phyloP scores from a whole-genome alignment of 2,888 invertebrate species.

The Heliconius sara region DNA sequence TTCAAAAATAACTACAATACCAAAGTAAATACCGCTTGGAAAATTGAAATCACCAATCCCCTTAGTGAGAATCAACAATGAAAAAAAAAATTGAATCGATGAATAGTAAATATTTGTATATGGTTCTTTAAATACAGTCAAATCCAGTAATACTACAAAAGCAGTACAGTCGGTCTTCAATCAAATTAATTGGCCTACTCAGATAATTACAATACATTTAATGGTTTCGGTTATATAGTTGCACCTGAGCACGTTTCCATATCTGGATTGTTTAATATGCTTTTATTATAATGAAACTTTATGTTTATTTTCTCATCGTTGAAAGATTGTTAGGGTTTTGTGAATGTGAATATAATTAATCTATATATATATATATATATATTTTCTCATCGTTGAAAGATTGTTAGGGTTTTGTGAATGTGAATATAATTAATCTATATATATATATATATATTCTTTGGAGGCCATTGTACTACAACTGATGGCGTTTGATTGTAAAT shows the following conservation, averaged over 20 bases:
- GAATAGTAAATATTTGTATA: constrained; percentile 9
- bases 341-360: background rate
- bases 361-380: background rate
- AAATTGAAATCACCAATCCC: constrained; percentile 1
- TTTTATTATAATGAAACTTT: constrained; percentile 29
- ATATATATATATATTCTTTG: background rate
- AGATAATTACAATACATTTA: constrained; percentile 63
- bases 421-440: background rate
- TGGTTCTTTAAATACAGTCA: constrained; percentile 6
- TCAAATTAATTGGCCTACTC: constrained; percentile 66
- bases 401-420: background rate
- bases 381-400: constrained; percentile 1
- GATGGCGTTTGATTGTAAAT: background rate
- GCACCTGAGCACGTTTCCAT: constrained; percentile 55
- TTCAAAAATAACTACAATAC: background rate
- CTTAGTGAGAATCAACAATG: background rate
- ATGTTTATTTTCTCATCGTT: background rate
- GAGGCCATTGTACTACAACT: background rate
- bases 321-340: constrained; percentile 1
- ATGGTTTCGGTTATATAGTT: constrained; percentile 53
- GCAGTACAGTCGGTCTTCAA: constrained; percentile 58
- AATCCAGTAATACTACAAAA: constrained; percentile 44
- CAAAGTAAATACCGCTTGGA: background rate
- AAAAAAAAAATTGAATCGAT: background rate
- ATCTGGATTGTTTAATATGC: constrained; percentile 28